Conservation (phyloP, 1,140 invertebrate species). For the Scaptomyza montana region DNA sequence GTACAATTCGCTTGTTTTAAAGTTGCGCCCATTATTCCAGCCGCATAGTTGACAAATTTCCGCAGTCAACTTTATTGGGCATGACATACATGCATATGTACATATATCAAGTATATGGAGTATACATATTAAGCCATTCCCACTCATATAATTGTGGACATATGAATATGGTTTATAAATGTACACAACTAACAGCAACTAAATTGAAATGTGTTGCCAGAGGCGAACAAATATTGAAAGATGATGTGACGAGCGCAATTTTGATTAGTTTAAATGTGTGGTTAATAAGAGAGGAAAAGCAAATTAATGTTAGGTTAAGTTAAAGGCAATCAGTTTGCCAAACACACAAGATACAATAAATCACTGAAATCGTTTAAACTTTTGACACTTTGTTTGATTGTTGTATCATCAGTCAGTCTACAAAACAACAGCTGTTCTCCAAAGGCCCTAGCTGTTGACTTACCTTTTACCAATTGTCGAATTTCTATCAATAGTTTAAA, state of each 20-base stretch:
- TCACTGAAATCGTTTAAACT: constrained; percentile 12
- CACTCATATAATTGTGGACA: neutral
- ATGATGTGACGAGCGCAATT: neutral
- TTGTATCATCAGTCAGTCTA: constrained; percentile 28
- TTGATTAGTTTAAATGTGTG: no score
- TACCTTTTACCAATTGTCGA: constrained; percentile 2
- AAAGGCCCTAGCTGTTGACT: neutral
- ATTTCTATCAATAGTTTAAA: constrained; percentile 49
- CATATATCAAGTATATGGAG: constrained; percentile 1
- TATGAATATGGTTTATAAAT: constrained; percentile 4
- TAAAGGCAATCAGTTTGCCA: no score
- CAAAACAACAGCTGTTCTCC: constrained; percentile 15
- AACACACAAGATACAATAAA: constrained; percentile 22
- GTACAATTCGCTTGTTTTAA: constrained; percentile 71
- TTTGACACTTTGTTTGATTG: neutral
- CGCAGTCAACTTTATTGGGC: constrained; percentile 39
- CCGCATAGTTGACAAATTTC: constrained; percentile 75
- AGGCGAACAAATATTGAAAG: neutral
- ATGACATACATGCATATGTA: constrained; percentile 23
- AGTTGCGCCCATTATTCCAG: constrained; percentile 41
- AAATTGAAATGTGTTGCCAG: constrained; percentile 16
- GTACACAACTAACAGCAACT: constrained; percentile 12
- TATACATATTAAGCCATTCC: neutral
- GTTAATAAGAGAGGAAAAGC: no score
- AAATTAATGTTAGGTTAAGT: no score